These are phyloP conservation scores for Sinohyriopsis cumingii DNA, from an alignment of 2,888 invertebrate species.

Conservation along the genomic window DNA sequence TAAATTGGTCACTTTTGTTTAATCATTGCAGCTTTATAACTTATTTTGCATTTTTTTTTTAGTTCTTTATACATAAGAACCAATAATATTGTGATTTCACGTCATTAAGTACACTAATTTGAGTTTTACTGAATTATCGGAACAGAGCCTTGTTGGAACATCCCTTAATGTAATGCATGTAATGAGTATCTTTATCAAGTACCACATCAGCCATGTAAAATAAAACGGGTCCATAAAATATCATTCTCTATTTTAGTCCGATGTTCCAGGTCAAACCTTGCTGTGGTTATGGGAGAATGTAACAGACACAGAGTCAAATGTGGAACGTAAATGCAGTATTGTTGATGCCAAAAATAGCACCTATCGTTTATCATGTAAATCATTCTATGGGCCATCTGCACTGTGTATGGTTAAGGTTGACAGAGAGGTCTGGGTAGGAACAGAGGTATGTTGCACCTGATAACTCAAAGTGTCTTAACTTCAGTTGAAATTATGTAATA, in stretches of 20 bases:
- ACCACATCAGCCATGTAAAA: too few species aligned
- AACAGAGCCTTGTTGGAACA: too few species aligned
- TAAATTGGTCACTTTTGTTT: too few species aligned
- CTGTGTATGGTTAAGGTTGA: constrained; percentile 53
- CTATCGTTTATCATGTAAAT: constrained; percentile 31
- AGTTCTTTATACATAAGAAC: too few species aligned
- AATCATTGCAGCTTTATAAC: too few species aligned
- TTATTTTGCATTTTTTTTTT: too few species aligned
- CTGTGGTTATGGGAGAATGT: constrained; percentile 58
- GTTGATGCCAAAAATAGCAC: constrained; percentile 47
- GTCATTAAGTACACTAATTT: too few species aligned
- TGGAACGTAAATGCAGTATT: constrained; percentile 41
- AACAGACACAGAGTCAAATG: constrained; percentile 5
- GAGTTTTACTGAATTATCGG: too few species aligned
- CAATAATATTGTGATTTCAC: too few species aligned
- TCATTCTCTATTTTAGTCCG: constrained; percentile 1
- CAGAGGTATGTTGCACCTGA: constrained; percentile 38
- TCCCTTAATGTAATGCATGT: not conserved
- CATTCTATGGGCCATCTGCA: constrained; percentile 44
- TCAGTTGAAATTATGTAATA: too few species aligned
- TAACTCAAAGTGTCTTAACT: too few species aligned
- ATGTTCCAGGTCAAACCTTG: constrained; percentile 21
- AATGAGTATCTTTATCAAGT: not conserved
- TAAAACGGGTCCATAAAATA: too few species aligned
- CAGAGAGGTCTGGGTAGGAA: constrained; percentile 53